A percentile compares a stretch with the other conserved stretches of the same genome.
phyloP scores from a whole-genome alignment of 2,113 vertebrate genomes.

The Coreoperca whiteheadi region DNA sequence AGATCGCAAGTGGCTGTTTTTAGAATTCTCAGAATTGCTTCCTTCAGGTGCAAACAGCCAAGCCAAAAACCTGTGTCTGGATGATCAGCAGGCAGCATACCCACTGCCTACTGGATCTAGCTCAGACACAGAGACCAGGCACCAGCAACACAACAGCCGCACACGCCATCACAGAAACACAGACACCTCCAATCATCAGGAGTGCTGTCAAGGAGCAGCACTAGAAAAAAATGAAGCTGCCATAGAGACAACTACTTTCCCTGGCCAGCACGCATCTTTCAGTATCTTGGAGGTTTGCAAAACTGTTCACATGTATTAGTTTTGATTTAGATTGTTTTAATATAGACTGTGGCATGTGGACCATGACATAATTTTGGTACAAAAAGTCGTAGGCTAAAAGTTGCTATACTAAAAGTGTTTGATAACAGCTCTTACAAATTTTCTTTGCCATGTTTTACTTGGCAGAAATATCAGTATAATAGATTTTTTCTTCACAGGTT shows the following conservation, averaged over 20 bases:
- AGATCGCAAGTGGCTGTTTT: conserved; percentile 94
- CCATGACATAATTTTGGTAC: background rate
- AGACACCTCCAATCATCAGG: conserved; percentile 7
- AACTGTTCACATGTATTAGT: conserved; percentile 16
- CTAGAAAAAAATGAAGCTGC: conserved; percentile 25
- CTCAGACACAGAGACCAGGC: conserved; percentile 15
- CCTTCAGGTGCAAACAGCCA: conserved; percentile 47
- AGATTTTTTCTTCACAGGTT: conserved; percentile 84
- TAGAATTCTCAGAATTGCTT: conserved; percentile 95
- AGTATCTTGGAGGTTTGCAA: conserved; percentile 91
- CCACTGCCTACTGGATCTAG: conserved; percentile 1
- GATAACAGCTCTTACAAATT: background rate
- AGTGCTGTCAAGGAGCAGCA: background rate
- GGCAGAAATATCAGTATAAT: background rate
- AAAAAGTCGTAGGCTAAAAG: background rate
- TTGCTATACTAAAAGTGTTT: background rate
- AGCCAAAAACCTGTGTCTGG: conserved; percentile 1
- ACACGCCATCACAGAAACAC: conserved; percentile 25
- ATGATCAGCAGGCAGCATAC: conserved; percentile 3
- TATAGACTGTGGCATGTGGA: conserved; percentile 1
- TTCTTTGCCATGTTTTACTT: background rate
- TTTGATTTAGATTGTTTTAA: background rate
- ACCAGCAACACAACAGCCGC: conserved; percentile 20
- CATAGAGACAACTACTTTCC: conserved; percentile 75
- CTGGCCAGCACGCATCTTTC: conserved; percentile 87